phyloP scores from a whole-genome alignment of 37 sponge, comb jelly and placozoan genomes.

The Petrosia ficiformis region DNA sequence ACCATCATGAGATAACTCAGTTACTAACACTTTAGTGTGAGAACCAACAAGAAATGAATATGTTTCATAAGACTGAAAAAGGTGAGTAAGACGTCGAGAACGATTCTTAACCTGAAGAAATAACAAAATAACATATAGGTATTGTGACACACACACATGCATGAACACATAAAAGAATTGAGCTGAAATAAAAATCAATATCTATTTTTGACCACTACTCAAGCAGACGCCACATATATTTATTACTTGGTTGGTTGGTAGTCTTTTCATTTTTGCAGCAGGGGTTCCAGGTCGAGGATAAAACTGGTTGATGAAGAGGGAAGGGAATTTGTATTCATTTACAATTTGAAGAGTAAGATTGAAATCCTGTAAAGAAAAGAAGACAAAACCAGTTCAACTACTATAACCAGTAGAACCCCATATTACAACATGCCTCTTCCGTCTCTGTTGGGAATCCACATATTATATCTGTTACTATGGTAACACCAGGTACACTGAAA shows the following conservation, averaged over 20 bases:
- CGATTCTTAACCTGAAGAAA: slow-evolving; percentile 57
- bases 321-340: slow-evolving; percentile 82
- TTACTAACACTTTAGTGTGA: slow-evolving; percentile 64
- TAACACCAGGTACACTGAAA: slow-evolving; percentile 86
- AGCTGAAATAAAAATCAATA: not conserved
- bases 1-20: slow-evolving; percentile 87
- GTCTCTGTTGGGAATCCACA: slow-evolving; percentile 98
- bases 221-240: no score
- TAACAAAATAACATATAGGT: not conserved
- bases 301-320: slow-evolving; percentile 99
- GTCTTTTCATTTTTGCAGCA: slow-evolving; percentile 88
- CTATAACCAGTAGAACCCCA: not conserved
- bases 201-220: not conserved
- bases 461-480: slow-evolving; percentile 98
- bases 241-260: slow-evolving; percentile 86
- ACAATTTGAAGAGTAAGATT: slow-evolving; percentile 67
- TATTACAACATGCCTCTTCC: slow-evolving; percentile 43
- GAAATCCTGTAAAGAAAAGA: slow-evolving; percentile 63
- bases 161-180: not conserved
- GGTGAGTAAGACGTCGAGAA: slow-evolving; percentile 32
- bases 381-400: not conserved
- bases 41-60: slow-evolving; percentile 71
- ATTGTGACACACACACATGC: not conserved
- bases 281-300: slow-evolving; percentile 98
- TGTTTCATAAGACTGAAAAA: slow-evolving; percentile 86